Evolutionary conservation across 2,113 vertebrate species (phyloP), one percentile per base, ranked within the genome.

Genomic region (Zosterops japonicus): DNA sequence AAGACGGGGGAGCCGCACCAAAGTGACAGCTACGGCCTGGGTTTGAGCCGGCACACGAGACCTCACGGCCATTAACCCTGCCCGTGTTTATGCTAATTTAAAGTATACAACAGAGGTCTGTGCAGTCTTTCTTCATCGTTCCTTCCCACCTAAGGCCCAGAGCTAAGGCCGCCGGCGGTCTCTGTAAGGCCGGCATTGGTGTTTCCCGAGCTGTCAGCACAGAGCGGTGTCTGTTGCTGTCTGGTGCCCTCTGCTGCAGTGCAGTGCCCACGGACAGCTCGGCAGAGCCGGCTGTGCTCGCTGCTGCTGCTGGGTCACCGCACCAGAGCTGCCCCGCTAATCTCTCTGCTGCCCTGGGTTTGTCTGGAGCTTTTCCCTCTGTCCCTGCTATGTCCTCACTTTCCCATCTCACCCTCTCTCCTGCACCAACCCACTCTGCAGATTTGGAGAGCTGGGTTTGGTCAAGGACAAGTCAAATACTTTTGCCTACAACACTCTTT

Each of bases 161-260:
- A 57, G 18, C 70, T 75, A 18, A 31, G 6, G 35, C n/a, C 63
- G 3, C 18, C 8, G 9, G 9, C 72, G 12, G 31, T 9, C 36
- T 57, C 9, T 6, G 27, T 5, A 36, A 29, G 3, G 7, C 53
- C 33, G 52, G 1, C 68, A 1, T 0, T 2, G 3, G 64, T 29
- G 4, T 46, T 52, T 24, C 2, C 10, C 12, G 19, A 8, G 84
- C 77, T 52, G 65, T 9, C 8, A 47, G 81, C 78, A 2, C 41
- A 1, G 36, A 65, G 56, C 33, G 1, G n/a, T 5, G 93, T 90
- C 49, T 23, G 75, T 44, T 82, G 90, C 92, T 88, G 88, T 76
- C 63, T 86, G 95, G 94, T 96, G 95, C 95, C 95, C 96, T 96
- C 95, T 96, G 90, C 70, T 94, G 96, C 96, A 91, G 92, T 8